Percentiles rank a stretch among this genome's conserved stretches.
Evolutionary conservation across 2,113 vertebrate species (phyloP).

Genomic region (Ariopsis seemanni): DNA sequence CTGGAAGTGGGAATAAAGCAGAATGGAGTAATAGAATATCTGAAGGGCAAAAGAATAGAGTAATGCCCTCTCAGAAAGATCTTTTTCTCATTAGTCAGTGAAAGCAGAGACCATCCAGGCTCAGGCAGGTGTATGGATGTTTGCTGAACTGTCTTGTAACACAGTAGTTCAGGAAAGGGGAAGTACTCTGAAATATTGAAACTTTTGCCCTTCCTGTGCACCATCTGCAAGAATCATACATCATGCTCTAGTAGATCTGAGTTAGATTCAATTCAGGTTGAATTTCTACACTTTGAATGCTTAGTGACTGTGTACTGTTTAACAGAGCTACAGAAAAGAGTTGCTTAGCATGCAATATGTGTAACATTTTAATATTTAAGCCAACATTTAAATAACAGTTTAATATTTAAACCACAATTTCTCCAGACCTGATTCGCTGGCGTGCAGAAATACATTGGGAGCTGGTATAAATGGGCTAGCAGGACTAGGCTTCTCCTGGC

Average conservation of each 20-base stretch:
- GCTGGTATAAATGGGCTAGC: neutral
- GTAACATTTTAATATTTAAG: neutral
- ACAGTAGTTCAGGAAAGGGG: slow-evolving; percentile 30
- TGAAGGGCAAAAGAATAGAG: slow-evolving; percentile 2
- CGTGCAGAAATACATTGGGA: neutral
- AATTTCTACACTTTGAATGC: neutral
- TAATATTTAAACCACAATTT: neutral
- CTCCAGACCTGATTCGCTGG: neutral
- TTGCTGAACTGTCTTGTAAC: neutral
- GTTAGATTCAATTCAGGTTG: neutral
- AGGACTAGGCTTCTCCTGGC: neutral
- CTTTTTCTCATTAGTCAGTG: slow-evolving; percentile 4
- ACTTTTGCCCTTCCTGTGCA: neutral
- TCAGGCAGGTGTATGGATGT: neutral
- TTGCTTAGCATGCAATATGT: neutral
- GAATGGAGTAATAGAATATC: neutral
- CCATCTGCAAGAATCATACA: neutral
- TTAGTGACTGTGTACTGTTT: neutral
- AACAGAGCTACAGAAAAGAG: neutral
- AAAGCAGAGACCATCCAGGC: neutral
- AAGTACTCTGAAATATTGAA: neutral
- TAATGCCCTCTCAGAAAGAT: neutral
- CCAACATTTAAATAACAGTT: too few species aligned
- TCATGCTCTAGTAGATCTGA: neutral
- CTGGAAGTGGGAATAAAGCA: slow-evolving; percentile 4